Percentiles rank a stretch among this genome's conserved stretches.
These are phyloP conservation scores for Argopecten irradians DNA, from an alignment of 1,140 invertebrate genomes.

Conservation along the genomic window DNA sequence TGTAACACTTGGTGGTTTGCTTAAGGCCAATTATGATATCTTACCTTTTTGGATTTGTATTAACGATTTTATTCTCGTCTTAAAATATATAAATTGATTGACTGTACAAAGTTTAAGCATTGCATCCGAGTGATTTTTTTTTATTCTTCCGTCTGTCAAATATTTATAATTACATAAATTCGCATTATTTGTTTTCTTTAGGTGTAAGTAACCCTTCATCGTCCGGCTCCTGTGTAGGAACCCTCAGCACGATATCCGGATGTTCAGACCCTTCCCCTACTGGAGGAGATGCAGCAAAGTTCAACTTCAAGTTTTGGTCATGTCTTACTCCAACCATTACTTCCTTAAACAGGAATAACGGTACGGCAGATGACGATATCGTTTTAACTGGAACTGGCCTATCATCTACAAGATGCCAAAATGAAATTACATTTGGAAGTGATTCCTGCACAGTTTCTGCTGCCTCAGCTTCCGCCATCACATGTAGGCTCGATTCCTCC, in stretches of 20 bases:
- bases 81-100: neutral
- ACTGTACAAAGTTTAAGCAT: neutral
- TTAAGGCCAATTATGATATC: too few species aligned
- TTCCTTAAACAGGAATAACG: conserved; percentile 46
- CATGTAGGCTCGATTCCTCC: conserved; percentile 43
- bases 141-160: neutral
- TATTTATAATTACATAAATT: neutral
- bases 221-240: conserved; percentile 1
- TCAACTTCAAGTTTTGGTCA: conserved; percentile 58
- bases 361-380: conserved; percentile 51
- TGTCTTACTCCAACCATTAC: conserved; percentile 61
- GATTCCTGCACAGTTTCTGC: conserved; percentile 36
- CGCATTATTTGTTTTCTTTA: conserved; percentile 12
- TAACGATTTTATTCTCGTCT: neutral
- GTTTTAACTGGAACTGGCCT: conserved; percentile 59
- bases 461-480: neutral
- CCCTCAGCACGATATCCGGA: neutral
- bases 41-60: too few species aligned
- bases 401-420: conserved; percentile 54
- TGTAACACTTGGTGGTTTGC: too few species aligned
- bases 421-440: conserved; percentile 54
- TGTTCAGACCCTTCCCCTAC: conserved; percentile 42
- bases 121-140: too few species aligned
- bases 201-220: conserved; percentile 34
- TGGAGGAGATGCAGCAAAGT: conserved; percentile 30